Evolutionary conservation across 1,140 invertebrate species (phyloP).

Genomic region (Pachypeltis micranthus): DNA sequence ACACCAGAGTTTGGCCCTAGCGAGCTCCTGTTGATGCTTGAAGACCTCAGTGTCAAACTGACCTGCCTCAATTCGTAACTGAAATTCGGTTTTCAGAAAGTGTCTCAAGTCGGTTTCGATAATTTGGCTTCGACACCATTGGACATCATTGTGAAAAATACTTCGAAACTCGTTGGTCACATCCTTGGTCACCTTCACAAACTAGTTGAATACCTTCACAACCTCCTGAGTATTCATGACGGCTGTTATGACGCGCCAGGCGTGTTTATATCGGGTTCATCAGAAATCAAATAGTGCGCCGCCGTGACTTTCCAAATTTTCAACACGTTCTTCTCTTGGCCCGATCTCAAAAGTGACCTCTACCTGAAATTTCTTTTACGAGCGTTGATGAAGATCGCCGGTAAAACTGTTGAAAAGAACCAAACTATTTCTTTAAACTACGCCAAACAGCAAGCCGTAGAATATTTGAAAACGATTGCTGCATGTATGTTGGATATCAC

Average conservation of each 20-base stretch:
- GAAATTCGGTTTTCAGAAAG: slow-evolving; percentile 10
- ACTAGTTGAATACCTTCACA: slow-evolving; percentile 29
- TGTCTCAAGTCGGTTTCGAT: slow-evolving; percentile 19
- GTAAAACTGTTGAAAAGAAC: slow-evolving; percentile 8
- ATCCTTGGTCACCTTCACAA: slow-evolving; percentile 29
- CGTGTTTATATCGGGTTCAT: slow-evolving; percentile 39
- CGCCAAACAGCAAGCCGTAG: neutral
- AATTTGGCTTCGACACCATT: slow-evolving; percentile 22
- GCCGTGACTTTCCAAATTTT: slow-evolving; percentile 45
- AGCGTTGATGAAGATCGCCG: slow-evolving; percentile 22
- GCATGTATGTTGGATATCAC: slow-evolving; percentile 24
- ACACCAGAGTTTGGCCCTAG: slow-evolving; percentile 32
- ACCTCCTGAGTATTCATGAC: slow-evolving; percentile 41
- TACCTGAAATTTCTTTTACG: slow-evolving; percentile 42
- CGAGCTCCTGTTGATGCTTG: slow-evolving; percentile 37
- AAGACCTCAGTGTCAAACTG: slow-evolving; percentile 38
- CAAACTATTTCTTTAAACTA: slow-evolving; percentile 1
- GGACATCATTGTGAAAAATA: slow-evolving; percentile 24
- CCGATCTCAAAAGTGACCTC: slow-evolving; percentile 50
- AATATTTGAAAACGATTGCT: slow-evolving; percentile 10
- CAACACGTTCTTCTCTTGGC: slow-evolving; percentile 57
- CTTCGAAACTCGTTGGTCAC: slow-evolving; percentile 25
- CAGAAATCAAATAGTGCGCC: slow-evolving; percentile 42
- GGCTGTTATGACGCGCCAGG: slow-evolving; percentile 44
- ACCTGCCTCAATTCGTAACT: slow-evolving; percentile 25